A percentile compares a stretch with the other conserved stretches of the same genome.
Evolutionary conservation across 2,888 invertebrate species (phyloP).

Genomic region (Epinotia brunnichana): DNA sequence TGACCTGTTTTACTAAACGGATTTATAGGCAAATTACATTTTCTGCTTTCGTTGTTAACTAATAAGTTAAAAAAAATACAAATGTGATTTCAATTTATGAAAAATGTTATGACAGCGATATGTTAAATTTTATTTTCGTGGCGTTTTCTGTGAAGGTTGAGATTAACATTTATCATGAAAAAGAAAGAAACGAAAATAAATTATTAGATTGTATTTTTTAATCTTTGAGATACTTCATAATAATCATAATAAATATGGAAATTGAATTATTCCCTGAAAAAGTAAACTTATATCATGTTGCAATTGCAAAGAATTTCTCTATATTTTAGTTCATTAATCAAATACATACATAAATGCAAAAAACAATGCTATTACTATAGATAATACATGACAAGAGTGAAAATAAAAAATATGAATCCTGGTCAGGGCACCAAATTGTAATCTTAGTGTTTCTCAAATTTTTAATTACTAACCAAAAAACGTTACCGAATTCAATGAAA

Average conservation of each 20-base stretch:
- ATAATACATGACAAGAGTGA: neutral
- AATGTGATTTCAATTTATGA: no score
- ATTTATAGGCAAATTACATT: neutral
- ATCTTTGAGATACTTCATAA: no score
- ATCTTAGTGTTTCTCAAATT: neutral
- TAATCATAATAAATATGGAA: no score
- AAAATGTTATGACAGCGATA: neutral
- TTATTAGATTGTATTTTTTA: no score
- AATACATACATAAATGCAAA: neutral
- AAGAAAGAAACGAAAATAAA: no score
- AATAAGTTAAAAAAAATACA: no score
- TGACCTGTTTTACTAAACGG: neutral
- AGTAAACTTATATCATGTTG: no score
- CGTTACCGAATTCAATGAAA: neutral
- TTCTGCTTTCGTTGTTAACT: neutral
- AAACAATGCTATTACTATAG: neutral
- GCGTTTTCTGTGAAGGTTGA: neutral
- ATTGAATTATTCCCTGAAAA: no score
- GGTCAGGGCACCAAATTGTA: conserved; percentile 26
- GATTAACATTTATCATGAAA: neutral
- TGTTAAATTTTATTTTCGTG: neutral
- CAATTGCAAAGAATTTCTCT: no score
- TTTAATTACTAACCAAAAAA: neutral
- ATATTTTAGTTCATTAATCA: no score
- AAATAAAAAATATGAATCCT: neutral